Evolutionary conservation across 2,113 vertebrate species (phyloP), one percentile per base, ranked within the genome.

Genomic region (Oreochromis tanganicae): DNA sequence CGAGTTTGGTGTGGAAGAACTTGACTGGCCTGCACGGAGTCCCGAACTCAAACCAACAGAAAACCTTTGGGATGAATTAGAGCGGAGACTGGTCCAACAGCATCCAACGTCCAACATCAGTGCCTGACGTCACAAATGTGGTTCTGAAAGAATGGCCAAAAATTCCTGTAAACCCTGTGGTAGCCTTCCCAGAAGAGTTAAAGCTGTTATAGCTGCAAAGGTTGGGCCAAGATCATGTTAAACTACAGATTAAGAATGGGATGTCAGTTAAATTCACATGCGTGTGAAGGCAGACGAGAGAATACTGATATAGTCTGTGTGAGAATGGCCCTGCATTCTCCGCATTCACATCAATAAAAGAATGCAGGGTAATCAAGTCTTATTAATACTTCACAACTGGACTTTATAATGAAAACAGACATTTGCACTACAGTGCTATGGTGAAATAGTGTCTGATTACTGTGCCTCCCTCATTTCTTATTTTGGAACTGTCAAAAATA

Each of bases 41-140:
- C 16, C 57, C 9, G 5, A 61, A 61, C 9, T 34, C 29, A 34
- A 34, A 16, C 59, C 29, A 29, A 11, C 3, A 63, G 16, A 2
- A 63, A 63, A 63, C 16, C 29, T 63, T 63, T 34, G 32, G 32
- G 17, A 0, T 36, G 2, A 36, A 19, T 63, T 11, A 4, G 17
- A 63, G 32, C 1, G 0, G 9, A 63, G 17, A 36, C 32, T 36
- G 16, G 32, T 63, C 59, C 16, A 63, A 34, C 9, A 19, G 1
- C 1, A 36, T 0, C 14, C 1, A 32, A 32, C 2, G 3, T 32
- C 14, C 8, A 61, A 34, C 0, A 34, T 10, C 29, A 34, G 4
- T 63, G 59, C 36, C 17, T 63, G 17, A 63, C 1, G 2, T 63
- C 29, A 63, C 17, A 63, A 19, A 63, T 36, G 32, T 34, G 59